phyloP scores from a whole-genome alignment of 92 coral and sea anemone genomes.

The Porites evermanni region DNA sequence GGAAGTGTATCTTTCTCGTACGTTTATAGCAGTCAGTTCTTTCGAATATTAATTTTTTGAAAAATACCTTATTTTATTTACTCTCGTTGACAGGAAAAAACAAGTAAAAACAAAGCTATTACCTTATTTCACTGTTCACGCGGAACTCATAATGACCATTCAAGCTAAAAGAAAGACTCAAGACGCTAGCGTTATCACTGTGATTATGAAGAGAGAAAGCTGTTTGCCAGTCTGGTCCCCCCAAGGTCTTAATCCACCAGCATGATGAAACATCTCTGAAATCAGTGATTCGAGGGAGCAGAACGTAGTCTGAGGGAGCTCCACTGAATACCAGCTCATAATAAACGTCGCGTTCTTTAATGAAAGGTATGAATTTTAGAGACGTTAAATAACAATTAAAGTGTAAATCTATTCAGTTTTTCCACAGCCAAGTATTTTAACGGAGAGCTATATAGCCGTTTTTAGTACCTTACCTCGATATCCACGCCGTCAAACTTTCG shows the following conservation, averaged over 20 bases:
- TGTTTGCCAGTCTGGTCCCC: constrained; percentile 40
- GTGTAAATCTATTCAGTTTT: too few species aligned
- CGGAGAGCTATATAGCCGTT: too few species aligned
- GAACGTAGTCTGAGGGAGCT: constrained; percentile 16
- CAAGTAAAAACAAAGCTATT: background rate
- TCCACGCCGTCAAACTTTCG: too few species aligned
- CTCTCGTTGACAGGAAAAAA: background rate
- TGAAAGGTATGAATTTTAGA: background rate
- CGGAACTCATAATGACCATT: background rate
- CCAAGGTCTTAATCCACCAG: constrained; percentile 64
- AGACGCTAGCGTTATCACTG: constrained; percentile 2
- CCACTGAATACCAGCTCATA: constrained; percentile 24
- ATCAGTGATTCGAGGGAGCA: constrained; percentile 33
- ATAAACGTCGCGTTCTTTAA: constrained; percentile 4
- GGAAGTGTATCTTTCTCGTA: too few species aligned
- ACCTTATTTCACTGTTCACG: background rate
- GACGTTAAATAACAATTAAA: too few species aligned
- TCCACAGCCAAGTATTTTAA: too few species aligned
- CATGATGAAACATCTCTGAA: constrained; percentile 37
- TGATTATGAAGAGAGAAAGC: constrained; percentile 44
- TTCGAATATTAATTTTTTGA: too few species aligned
- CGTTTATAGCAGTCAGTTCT: too few species aligned
- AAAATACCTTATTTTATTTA: too few species aligned
- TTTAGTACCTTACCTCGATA: too few species aligned
- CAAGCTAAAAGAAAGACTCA: constrained; percentile 6